A percentile compares a stretch with the other conserved stretches of the same genome.
Evolutionary conservation across 2,113 vertebrate species (phyloP).

Genomic region (Pristiophorus japonicus): DNA sequence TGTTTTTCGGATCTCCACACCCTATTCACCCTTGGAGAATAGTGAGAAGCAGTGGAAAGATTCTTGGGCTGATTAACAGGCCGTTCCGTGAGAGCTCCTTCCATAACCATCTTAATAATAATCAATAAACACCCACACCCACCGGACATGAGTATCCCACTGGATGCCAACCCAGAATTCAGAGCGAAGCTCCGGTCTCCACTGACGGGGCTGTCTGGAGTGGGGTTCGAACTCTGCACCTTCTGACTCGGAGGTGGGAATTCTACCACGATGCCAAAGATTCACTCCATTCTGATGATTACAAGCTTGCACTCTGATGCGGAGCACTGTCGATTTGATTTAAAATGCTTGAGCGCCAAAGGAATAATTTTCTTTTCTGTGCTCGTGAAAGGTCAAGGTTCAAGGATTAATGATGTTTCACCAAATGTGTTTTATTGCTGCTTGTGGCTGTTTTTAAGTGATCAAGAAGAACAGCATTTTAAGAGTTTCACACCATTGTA

Average conservation of each 20-base stretch:
- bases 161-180: background rate
- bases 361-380: background rate
- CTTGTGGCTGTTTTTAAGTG: background rate
- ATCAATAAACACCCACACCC: background rate
- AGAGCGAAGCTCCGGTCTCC: background rate
- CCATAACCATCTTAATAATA: background rate
- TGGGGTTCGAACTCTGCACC: background rate
- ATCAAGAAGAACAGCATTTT: background rate
- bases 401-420: background rate
- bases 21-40: background rate
- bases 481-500: background rate
- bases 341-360: background rate
- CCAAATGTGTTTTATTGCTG: background rate
- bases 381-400: background rate
- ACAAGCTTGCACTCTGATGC: background rate
- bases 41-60: too few relatives aligned
- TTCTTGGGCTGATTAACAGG: background rate
- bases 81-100: too few relatives aligned
- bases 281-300: background rate
- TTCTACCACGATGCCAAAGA: too few relatives aligned
- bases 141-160: background rate
- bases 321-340: background rate
- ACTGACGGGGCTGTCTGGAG: too few relatives aligned
- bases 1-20: background rate
- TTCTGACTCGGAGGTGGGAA: background rate